Conservation (phyloP, 2,888 invertebrate species). For the Seira sanloemensis region DNA sequence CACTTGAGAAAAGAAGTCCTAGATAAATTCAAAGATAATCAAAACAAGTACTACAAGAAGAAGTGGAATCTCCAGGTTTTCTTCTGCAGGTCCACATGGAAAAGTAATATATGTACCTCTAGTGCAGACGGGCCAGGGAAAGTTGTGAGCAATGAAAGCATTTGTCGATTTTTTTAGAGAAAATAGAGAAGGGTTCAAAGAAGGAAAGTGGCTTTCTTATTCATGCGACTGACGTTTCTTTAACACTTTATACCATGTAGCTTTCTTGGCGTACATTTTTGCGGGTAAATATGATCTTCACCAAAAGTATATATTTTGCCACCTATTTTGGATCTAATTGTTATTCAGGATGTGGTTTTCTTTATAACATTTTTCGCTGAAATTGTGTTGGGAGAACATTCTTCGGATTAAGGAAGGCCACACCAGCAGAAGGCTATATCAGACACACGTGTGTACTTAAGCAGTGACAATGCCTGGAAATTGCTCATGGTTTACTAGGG, state of each 20-base stretch:
- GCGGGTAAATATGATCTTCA: neutral
- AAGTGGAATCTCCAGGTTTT: neutral
- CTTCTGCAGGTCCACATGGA: neutral
- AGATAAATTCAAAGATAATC: constrained; percentile 38
- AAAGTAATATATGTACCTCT: too few species aligned
- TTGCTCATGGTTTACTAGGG: too few species aligned
- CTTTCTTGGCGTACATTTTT: neutral
- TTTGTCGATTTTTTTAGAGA: neutral
- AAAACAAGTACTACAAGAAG: constrained; percentile 14
- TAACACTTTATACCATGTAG: neutral
- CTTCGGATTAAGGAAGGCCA: neutral
- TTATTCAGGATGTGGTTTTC: neutral
- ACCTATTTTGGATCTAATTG: neutral
- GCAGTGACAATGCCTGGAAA: neutral
- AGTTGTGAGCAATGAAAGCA: too few species aligned
- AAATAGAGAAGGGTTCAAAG: neutral
- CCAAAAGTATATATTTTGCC: neutral
- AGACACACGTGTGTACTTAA: too few species aligned
- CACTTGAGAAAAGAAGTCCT: constrained; percentile 2
- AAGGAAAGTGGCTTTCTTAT: neutral
- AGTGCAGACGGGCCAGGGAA: too few species aligned
- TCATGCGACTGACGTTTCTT: neutral
- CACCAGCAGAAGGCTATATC: too few species aligned
- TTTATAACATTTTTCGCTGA: neutral
- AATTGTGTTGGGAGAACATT: neutral